Evolutionary conservation across 2,888 invertebrate species (phyloP).

Genomic region (Calameuta filiformis): DNA sequence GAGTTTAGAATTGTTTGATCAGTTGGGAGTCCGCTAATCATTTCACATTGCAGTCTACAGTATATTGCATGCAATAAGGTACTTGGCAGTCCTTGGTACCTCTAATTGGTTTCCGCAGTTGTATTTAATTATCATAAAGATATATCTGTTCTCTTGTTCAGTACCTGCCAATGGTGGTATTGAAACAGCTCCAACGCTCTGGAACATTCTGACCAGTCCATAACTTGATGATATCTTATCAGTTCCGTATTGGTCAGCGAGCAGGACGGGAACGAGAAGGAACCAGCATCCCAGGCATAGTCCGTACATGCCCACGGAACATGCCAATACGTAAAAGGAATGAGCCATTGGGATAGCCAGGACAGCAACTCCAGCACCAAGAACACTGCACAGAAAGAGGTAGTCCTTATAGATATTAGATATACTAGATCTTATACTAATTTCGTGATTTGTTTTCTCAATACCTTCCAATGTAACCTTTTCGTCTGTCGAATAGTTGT

Average conservation of each 20-base stretch:
- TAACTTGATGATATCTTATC: conserved; percentile 81
- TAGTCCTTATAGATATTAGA: too few relatives aligned
- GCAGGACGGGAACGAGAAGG: conserved; percentile 77
- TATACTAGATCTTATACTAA: neutral
- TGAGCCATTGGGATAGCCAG: conserved; percentile 74
- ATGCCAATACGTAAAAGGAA: conserved; percentile 74
- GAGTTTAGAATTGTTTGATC: neutral
- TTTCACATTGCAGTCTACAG: neutral
- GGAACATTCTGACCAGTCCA: conserved; percentile 81
- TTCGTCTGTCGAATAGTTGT: conserved; percentile 76
- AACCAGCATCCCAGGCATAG: conserved; percentile 83
- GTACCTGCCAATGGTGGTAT: conserved; percentile 79
- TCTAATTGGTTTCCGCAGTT: neutral
- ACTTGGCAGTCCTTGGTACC: neutral
- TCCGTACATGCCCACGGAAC: conserved; percentile 77
- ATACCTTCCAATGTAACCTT: conserved; percentile 78
- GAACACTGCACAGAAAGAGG: conserved; percentile 68
- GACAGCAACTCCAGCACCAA: conserved; percentile 77
- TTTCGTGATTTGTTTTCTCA: neutral
- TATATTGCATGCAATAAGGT: neutral
- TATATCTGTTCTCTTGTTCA: neutral
- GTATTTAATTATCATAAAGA: neutral
- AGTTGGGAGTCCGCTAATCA: neutral
- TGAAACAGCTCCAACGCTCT: conserved; percentile 79
- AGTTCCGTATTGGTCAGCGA: conserved; percentile 80